A percentile compares a stretch with the other conserved stretches of the same genome.
phyloP scores from a whole-genome alignment of 2,113 vertebrate species.

The Pachyramphus minor region DNA sequence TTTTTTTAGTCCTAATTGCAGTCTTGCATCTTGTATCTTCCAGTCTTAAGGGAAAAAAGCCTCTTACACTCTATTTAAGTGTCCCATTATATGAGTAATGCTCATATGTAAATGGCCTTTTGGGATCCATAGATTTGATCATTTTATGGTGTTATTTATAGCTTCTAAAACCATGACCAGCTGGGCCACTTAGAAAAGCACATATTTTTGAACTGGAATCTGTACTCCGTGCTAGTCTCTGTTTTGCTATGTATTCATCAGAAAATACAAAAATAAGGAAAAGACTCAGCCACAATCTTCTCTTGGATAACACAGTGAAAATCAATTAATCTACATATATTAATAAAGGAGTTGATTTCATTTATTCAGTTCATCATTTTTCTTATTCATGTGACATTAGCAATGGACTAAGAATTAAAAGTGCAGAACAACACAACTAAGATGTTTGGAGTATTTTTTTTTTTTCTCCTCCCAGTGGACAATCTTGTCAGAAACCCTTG shows the following conservation, averaged over 20 bases:
- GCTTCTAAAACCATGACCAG: neutral
- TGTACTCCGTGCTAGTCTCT: neutral
- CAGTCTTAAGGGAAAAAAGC: neutral
- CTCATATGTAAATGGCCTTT: neutral
- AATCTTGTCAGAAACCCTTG: neutral
- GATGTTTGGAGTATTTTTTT: neutral
- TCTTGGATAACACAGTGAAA: neutral
- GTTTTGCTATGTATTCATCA: neutral
- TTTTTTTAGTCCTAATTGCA: neutral
- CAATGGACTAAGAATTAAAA: neutral
- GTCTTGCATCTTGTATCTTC: neutral
- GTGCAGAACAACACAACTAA: neutral
- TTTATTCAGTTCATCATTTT: neutral
- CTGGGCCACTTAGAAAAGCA: neutral
- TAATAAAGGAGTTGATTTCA: neutral
- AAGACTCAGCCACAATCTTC: neutral
- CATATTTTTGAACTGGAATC: neutral
- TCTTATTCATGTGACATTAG: neutral
- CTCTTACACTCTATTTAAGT: neutral
- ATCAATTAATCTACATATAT: neutral
- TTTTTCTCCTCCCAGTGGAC: accelerated
- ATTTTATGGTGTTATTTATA: neutral
- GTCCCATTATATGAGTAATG: neutral
- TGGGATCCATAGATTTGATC: neutral
- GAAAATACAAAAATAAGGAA: neutral